Conservation (phyloP, 2,797 vertebrate genomes). For the Poeciliopsis turneri region DNA sequence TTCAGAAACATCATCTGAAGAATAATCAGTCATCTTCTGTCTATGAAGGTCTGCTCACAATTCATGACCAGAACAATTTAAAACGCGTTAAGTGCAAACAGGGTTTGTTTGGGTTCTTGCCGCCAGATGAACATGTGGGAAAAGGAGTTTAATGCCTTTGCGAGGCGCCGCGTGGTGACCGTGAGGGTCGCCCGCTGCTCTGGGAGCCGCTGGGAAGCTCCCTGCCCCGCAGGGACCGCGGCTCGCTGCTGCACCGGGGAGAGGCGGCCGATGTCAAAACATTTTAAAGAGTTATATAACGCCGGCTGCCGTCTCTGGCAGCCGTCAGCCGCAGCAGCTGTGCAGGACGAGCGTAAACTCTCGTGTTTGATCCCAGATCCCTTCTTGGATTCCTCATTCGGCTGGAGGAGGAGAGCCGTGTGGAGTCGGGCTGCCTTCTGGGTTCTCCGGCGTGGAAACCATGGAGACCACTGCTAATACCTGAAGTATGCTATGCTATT, state of each 20-base stretch:
- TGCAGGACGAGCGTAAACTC: slow-evolving; percentile 4
- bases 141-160: background rate
- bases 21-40: background rate
- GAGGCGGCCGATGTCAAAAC: slow-evolving; percentile 46
- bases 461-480: background rate
- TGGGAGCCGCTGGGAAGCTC: background rate
- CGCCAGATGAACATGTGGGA: background rate
- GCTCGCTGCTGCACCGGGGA: slow-evolving; percentile 17
- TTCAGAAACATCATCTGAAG: background rate
- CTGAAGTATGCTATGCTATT: no score
- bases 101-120: background rate
- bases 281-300: slow-evolving; percentile 45
- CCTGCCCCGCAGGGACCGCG: background rate
- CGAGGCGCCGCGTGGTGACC: background rate
- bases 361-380: slow-evolving; percentile 19
- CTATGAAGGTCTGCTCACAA: background rate
- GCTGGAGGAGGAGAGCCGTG: background rate
- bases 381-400: slow-evolving; percentile 3
- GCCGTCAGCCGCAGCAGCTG: slow-evolving; percentile 28
- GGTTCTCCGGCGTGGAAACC: background rate
- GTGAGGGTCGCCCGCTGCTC: background rate
- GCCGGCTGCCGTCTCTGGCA: slow-evolving; percentile 25
- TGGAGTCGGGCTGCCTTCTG: background rate
- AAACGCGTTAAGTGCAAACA: background rate
- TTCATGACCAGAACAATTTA: background rate